Base-by-base conservation (phyloP, 64 coral and sea anemone species). In the Montipora cactus region DNA sequence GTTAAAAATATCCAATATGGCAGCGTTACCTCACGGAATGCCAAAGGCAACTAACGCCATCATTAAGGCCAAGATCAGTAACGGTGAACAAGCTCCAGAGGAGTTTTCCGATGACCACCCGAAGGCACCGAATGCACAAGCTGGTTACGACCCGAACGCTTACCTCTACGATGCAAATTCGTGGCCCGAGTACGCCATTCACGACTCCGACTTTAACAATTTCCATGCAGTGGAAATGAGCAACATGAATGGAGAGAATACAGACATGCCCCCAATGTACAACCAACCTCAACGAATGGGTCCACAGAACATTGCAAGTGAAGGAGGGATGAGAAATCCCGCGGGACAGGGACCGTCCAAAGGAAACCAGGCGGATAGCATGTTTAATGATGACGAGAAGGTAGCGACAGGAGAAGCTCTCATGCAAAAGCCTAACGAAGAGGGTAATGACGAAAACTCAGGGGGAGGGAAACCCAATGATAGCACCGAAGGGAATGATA, bases 141-240 rank as follows among this genome's bases (percentile, higher is more conserved):
- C 55, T 12, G 92, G 74, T 44, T 97, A 88, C 49, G 87, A 89
- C 74, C 93, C 90, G 18, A 90, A 97, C 66, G 79, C 88, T 53
- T 84, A 95, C 48, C 68, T 97, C 0, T 80, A 94, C 47, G 96
- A 97, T 50, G 89, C 90, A 14, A 95, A 94, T 76, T 95, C 93
- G 21, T 97, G 96, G 96, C 96, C 96, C 7, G 96, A 97, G 20
- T 97, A 97, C 83, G 92, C 82, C 44, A 97, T 97, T 10, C 94
- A 97, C 28, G 96, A 97, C 45, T 97, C 96, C 0, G 96, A 95
- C 53, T 97, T 95, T 78, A 97, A 48, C 44, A 88, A 80, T 61
- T 86, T 86, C 46, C 82, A 68, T 18, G n/a, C 64, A 7, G 82
- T 86, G 14, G 82, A 86, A 22, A 86, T 86, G 82, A 86, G 20